Base-by-base conservation (phyloP, 2,113 vertebrate species). In the Tamias sibiricus region DNA sequence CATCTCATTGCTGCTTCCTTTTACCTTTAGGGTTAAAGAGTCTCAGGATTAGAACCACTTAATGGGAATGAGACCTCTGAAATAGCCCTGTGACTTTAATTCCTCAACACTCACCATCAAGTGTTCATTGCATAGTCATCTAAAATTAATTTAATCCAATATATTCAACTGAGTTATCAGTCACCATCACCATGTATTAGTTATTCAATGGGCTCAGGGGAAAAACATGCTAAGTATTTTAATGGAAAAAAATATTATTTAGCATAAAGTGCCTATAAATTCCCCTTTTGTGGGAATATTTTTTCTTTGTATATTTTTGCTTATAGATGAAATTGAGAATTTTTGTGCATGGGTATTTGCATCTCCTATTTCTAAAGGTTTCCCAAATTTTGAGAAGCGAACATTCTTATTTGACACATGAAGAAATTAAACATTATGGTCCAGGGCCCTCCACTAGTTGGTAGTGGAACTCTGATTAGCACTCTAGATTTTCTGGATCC, bases 131-230 rank as follows among this genome's bases (percentile, higher is more conserved):
- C 24, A 75, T 17, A 79, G 57, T 95, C 42, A 90, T 24, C 32
- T 3, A 16, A 42, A 69, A 57, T n/a, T 62, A 32, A 20, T 37
- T 74, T 57, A 6, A 47, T 22, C 13, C 42, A 90, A 32, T 82
- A 47, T 71, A 94, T 40, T 96, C 40, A 62, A 94, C 87, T 62
- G n/a, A 80, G 84, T 74, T 80, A 30, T 76, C 52, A 42, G 5
- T 93, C 13, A 71, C 49, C 24, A 66, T 93, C 10, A 49, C 49
- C 19, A 66, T 32, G 54, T 13, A 22, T 71, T 72, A 68, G 8
- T 57, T 79, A 76, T 80, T 87, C 68, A 62, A 14, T 49, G 3
- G 32, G 47, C 30, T 90, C 32, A 37, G 20, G 54, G 24, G 24
- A 64, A 17, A 71, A 16, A 10, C 13, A 24, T n/a, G 8, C 64